Evolutionary conservation across 1,140 invertebrate genomes (phyloP), one percentile per base, ranked within the genome.

Genomic region (Dinothrombium tinctorium): DNA sequence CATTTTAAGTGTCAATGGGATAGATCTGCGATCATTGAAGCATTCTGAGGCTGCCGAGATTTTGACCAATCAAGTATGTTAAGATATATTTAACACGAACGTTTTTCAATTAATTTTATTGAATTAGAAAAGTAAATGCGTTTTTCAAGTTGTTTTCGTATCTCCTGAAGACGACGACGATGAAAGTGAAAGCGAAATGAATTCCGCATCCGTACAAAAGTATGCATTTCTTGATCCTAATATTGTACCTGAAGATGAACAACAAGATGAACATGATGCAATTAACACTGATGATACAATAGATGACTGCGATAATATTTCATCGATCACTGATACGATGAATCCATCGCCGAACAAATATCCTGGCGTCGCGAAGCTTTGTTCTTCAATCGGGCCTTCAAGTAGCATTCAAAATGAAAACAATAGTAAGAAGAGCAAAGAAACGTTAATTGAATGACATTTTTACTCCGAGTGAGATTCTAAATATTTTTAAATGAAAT

Each of bases 1-100:
- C 14, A 79, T 82, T 48, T 57, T 82, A 3, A 68, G 67, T 47
- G 77, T 79, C 12, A 80, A 82, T 57, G 72, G 73, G 39, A 66
- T 70, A 37, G 73, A 77, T 57, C 60, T 83, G 35, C 64, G 69
- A 33, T 69, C 71, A 49, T 59, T 59, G 7, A 61, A 69, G 49
- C 74, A 77, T 57, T 64, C 69, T 43, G 74, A 77, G 53, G 76
- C 74, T 7, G 75, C 77, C 7, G 62, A 69, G 42, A 65, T 76
- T 41, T 56, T 79, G 41, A 72, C 72, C n/a, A 54, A 54, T 46
- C 55, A 61, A 52, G 58, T 59, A 44, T 37, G 41, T 36, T n/a
- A n/a, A n/a, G 23, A 21, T 4, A 22, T 7, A 15, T n/a, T 29
- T 29, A 29, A 15, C 4, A 29, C 12, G 12, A 11, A 29, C 12